Evolutionary conservation across 30 jellyfish, hydroid and myxozoan species (phyloP).

Genomic region (Hydractinia symbiolongicarpus): DNA sequence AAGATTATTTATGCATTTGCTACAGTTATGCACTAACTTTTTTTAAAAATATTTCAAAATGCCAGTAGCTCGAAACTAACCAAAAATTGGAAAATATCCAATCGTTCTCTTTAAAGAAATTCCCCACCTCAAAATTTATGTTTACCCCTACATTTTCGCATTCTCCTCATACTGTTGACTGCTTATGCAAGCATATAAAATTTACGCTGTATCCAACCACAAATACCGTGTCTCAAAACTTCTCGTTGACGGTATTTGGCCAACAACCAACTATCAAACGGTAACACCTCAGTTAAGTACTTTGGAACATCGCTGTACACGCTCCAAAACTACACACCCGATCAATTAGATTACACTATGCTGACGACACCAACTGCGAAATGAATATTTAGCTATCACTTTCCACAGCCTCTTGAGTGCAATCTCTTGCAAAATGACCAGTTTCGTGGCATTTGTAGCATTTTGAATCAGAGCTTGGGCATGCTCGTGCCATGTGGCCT

Average conservation of each 20-base stretch:
- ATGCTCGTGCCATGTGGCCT: slow-evolving; percentile 78
- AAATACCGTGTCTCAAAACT: not conserved
- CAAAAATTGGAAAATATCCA: no score
- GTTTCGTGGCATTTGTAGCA: slow-evolving; percentile 72
- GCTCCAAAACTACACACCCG: no score
- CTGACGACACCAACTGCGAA: slow-evolving; percentile 37
- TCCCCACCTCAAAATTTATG: no score
- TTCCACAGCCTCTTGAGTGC: slow-evolving; percentile 44
- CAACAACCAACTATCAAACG: not conserved
- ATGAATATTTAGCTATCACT: slow-evolving; percentile 17
- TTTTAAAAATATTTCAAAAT: no score
- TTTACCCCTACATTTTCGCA: no score
- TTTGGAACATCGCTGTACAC: no score
- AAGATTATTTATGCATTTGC: no score
- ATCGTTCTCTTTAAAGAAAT: no score
- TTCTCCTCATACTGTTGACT: no score
- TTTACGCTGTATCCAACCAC: not conserved
- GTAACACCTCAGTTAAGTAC: not conserved
- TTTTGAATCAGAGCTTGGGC: slow-evolving; percentile 28
- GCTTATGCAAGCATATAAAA: slow-evolving; percentile 3
- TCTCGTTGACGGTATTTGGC: not conserved
- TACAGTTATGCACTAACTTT: no score
- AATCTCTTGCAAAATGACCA: slow-evolving; percentile 90
- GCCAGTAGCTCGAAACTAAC: no score
- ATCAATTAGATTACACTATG: not conserved